Percentiles rank a stretch among this genome's conserved stretches.
Conservation (phyloP, 2,797 vertebrate species). For the Coccyzus lansbergi region DNA sequence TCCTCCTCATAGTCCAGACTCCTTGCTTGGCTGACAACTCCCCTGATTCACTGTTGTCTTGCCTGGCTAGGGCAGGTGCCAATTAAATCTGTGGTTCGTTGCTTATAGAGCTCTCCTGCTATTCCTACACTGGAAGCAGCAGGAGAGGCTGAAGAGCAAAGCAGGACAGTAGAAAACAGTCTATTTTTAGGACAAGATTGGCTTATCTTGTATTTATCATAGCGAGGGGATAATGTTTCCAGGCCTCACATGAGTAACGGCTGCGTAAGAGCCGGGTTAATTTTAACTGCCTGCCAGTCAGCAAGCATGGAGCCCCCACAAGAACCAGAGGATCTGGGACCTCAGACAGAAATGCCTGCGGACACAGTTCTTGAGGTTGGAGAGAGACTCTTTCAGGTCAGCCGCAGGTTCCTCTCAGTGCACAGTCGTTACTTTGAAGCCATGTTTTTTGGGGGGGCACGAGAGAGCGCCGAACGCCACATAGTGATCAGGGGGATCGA, state of each 20-base stretch:
- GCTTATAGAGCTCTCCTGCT: neutral
- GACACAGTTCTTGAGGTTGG: constrained; percentile 82
- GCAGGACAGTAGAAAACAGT: neutral
- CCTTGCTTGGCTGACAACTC: neutral
- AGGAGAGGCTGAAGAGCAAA: neutral
- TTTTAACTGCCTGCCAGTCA: constrained; percentile 2
- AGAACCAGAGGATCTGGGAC: neutral
- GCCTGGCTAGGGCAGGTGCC: neutral
- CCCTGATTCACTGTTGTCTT: neutral
- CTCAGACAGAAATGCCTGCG: constrained; percentile 1
- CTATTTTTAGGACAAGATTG: constrained; percentile 56
- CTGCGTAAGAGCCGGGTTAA: neutral
- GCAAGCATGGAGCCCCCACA: constrained; percentile 8
- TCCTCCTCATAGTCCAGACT: neutral
- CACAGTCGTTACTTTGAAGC: constrained; percentile 88
- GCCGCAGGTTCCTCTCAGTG: constrained; percentile 78
- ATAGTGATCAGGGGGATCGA: constrained; percentile 82
- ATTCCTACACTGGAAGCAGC: neutral
- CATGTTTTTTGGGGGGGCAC: constrained; percentile 86
- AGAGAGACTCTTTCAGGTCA: constrained; percentile 83
- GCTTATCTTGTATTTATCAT: neutral
- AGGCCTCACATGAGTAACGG: neutral
- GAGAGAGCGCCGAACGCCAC: constrained; percentile 78
- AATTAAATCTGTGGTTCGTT: neutral
- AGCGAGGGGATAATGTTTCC: constrained; percentile 23